Evolutionary conservation across 92 coral and sea anemone species (phyloP), one percentile per base, ranked within the genome.

Genomic region (Umimayanthus kanabou): DNA sequence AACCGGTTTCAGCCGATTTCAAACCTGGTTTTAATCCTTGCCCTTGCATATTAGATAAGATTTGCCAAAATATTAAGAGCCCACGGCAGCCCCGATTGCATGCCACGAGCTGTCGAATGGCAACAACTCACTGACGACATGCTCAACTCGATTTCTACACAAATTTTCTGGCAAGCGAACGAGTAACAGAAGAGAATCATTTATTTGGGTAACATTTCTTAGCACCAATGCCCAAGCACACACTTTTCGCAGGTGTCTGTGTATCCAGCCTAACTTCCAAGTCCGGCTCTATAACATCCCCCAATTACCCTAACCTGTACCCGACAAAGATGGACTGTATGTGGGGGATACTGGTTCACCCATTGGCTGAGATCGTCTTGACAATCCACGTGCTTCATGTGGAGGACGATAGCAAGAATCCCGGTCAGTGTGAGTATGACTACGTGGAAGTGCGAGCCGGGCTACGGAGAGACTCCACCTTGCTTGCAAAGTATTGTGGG

Each of bases 391-490:
- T 39, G 0, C 87, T 83, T 43, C 87, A 43, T 25, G 49, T 90
- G 85, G 93, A 92, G 79, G 84, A 80, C 6, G 84, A 80, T 20
- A 39, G 20, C 22, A 33, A 67, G 1, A 20, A 74, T 33, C 82
- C 86, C 1, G 86, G 64, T 22, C 13, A 15, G 29, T 92, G 94
- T 28, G 0, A 1, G 25, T 90, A 72, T 80, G 94, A 92, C 55
- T 92, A 79, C 69, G 88, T 92, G 85, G 94, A 92, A 58, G 72
- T 90, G 23, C 89, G 89, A 20, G 94, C 88, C 2, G 94, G 93
- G 9, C 73, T 42, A 26, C 33, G 55, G 10, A 13, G 15, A 30
- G 73, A 14, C 50, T 87, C 94, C 20, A 84, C 91, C 6, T 71
- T 90, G 58, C 39, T 92, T 3, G 91, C 74, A 47, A 80, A 85